A percentile compares a stretch with the other conserved stretches of the same genome.
phyloP scores from a whole-genome alignment of 2,888 invertebrate species.

The Polyommatus iphigenia region DNA sequence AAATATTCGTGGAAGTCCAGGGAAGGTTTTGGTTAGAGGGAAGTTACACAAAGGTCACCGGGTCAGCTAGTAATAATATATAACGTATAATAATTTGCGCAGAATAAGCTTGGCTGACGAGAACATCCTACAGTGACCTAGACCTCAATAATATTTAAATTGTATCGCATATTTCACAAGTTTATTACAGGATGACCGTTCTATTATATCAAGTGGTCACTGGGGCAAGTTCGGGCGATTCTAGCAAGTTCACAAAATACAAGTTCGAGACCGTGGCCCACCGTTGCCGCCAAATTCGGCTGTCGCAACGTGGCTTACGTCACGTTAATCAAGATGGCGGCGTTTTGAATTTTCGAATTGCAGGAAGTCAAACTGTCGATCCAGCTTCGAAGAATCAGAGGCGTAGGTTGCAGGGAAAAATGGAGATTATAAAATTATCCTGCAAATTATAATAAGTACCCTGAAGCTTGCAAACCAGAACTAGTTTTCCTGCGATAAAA shows the following conservation, averaged over 20 bases:
- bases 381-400: neutral
- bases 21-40: too few species aligned
- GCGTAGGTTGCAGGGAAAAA: too few species aligned
- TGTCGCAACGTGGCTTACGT: constrained; percentile 34
- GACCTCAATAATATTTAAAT: constrained; percentile 13
- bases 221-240: constrained; percentile 75
- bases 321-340: constrained; percentile 6
- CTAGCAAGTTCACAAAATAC: constrained; percentile 62
- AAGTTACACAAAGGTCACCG: neutral
- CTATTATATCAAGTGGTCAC: constrained; percentile 70
- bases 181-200: constrained; percentile 56
- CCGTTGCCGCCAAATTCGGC: constrained; percentile 46
- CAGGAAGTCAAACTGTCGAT: neutral
- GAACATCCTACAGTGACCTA: constrained; percentile 9
- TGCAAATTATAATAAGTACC: too few species aligned
- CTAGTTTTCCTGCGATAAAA: neutral
- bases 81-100: neutral
- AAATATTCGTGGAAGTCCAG: too few species aligned
- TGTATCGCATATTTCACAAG: constrained; percentile 20
- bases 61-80: neutral
- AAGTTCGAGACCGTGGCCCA: constrained; percentile 72
- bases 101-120: neutral
- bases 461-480: too few species aligned
- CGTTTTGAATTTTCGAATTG: neutral
- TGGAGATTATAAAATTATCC: too few species aligned